Percentiles rank a stretch among this genome's conserved stretches.
Evolutionary conservation across 1,140 invertebrate species (phyloP).

Genomic region (Drosophila biarmipes): DNA sequence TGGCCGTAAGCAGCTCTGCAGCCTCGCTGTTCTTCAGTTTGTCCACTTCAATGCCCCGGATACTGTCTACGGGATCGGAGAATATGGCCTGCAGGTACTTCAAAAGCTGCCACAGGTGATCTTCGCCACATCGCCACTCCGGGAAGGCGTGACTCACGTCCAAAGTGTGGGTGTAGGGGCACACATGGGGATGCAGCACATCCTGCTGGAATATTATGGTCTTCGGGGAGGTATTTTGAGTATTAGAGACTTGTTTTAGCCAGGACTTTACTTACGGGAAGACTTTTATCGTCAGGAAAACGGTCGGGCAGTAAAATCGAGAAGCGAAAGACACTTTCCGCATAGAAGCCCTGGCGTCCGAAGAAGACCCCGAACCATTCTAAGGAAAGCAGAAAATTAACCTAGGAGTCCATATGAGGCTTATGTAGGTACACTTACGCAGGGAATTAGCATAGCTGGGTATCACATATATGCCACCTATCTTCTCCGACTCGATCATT

Average conservation of each 20-base stretch:
- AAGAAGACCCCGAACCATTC: conserved; percentile 98
- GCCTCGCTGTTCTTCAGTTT: conserved; percentile 91
- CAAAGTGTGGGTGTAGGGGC: conserved; percentile 91
- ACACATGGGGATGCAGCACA: conserved; percentile 94
- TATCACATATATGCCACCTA: conserved; percentile 95
- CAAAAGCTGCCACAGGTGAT: conserved; percentile 95
- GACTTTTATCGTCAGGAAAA: conserved; percentile 94
- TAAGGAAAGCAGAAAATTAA: conserved; percentile 74
- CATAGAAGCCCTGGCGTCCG: conserved; percentile 93
- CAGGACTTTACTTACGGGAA: conserved; percentile 81
- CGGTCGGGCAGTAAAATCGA: conserved; percentile 92
- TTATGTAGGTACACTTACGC: conserved; percentile 84
- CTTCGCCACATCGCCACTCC: conserved; percentile 92
- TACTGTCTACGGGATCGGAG: conserved; percentile 62
- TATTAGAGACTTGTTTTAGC: neutral
- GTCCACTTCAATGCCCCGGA: conserved; percentile 85
- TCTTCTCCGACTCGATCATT: conserved; percentile 92
- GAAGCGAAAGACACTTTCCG: conserved; percentile 95
- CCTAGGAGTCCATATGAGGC: too few species aligned
- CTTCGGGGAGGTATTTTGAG: conserved; percentile 85
- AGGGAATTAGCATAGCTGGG: conserved; percentile 93
- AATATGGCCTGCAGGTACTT: conserved; percentile 94
- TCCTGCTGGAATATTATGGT: conserved; percentile 93
- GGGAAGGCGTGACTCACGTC: conserved; percentile 91
- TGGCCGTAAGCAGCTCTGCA: conserved; percentile 89